Conservation (phyloP, 2,113 vertebrate species). For the Eonycteris spelaea region DNA sequence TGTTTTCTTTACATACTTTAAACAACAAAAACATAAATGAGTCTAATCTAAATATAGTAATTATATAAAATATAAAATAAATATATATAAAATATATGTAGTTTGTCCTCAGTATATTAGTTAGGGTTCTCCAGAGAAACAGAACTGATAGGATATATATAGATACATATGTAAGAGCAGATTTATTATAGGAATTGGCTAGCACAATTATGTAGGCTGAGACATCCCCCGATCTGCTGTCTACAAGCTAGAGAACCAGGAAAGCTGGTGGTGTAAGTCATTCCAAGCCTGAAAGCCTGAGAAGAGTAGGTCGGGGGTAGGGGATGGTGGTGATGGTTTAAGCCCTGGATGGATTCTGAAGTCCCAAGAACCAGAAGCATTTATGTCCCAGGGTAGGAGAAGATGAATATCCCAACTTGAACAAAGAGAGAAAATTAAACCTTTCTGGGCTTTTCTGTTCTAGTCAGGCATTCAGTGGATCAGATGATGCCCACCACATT, state of each 20-base stretch:
- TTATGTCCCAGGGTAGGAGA: background rate
- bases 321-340: background rate
- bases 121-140: background rate
- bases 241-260: background rate
- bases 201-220: background rate
- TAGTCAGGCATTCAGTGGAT: background rate
- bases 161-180: background rate
- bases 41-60: background rate
- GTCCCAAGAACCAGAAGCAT: background rate
- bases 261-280: background rate
- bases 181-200: background rate
- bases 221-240: background rate
- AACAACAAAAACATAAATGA: background rate
- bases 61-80: background rate
- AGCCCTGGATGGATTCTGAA: background rate
- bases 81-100: background rate
- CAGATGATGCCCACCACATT: background rate
- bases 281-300: background rate
- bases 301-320: rapidly evolving
- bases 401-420: background rate
- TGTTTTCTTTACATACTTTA: background rate
- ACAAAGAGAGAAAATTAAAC: background rate
- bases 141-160: background rate
- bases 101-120: background rate
- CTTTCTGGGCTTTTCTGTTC: background rate